Evolutionary conservation across 2,797 vertebrate genomes (phyloP), one percentile per base, ranked within the genome.

Genomic region (Tenualosa thibaudeaui): DNA sequence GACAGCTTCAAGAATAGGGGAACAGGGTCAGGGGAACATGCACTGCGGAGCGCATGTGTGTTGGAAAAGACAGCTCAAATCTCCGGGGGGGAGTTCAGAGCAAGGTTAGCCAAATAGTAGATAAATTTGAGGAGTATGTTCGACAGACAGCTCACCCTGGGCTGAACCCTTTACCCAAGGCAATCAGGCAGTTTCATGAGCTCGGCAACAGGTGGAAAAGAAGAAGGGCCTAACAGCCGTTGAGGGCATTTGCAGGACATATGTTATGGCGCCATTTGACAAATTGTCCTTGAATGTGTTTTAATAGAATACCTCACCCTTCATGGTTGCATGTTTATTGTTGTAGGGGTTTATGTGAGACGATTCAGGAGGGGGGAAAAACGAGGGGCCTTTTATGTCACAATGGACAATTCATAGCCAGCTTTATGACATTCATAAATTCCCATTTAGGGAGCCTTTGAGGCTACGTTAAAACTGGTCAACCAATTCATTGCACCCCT

Each of bases 71-170:
- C 91, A 92, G 95, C 90, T 90, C 89, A 86, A 94, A 94, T 95
- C 94, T 94, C 90, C 88, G 84, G 93, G 95, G 95, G 93, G 91
- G 96, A 93, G 96, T 97, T 97, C 96, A 97, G 95, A 95, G 94
- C 94, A 94, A 95, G 96, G 96, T 97, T 96, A 97, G 95, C 96
- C 96, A 96, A 97, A 96, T 95, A 97, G 91, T 90, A 91, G 96
- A 95, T 96, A 95, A 96, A 97, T 96, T 96, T 95, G 91, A 95
- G 93, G 85, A 93, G 92, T 88, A 85, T 86, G 87, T 92, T 93
- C 94, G 95, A 95, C 94, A 95, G 96, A 96, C 95, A 95, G 94
- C 94, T 95, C 93, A 94, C 94, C 95, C 94, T 91, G 82, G 90
- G 56, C 91, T 97, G 96, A 97, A 96, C 96, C 95, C 94, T 96